Evolutionary conservation across 2,797 vertebrate genomes (phyloP).

Genomic region (Denticeps clupeoides): DNA sequence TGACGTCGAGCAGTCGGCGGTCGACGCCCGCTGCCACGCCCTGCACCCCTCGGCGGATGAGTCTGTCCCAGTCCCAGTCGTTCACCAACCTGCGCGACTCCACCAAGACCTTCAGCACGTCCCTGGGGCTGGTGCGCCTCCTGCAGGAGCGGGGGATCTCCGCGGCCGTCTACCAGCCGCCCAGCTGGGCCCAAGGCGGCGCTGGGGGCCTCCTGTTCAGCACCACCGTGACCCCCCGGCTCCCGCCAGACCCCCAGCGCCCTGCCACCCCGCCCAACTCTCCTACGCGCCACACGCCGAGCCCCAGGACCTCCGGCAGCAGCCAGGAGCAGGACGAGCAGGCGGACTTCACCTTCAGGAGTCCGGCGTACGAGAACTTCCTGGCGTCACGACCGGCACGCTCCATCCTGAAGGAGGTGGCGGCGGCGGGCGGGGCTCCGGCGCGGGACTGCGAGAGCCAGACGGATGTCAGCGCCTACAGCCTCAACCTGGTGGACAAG

Average conservation of each 20-base stretch:
- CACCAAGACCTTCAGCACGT: constrained; percentile 94
- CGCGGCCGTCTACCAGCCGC: constrained; percentile 84
- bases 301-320: too few species aligned
- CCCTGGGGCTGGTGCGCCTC: constrained; percentile 87
- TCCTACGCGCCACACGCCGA: constrained; percentile 42
- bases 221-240: constrained; percentile 47
- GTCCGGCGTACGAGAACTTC: constrained; percentile 91
- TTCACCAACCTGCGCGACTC: constrained; percentile 93
- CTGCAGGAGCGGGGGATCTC: constrained; percentile 94
- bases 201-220: constrained; percentile 60
- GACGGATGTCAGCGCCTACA: constrained; percentile 90
- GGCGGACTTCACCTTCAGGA: constrained; percentile 80
- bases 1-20: constrained; percentile 64
- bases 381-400: constrained; percentile 91
- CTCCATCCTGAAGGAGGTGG: constrained; percentile 88
- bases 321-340: constrained; percentile 35
- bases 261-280: constrained; percentile 84
- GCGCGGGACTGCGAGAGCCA: constrained; percentile 84
- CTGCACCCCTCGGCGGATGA: constrained; percentile 76
- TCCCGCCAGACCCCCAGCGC: constrained; percentile 40
- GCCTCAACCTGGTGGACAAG: constrained; percentile 93
- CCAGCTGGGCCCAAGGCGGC: constrained; percentile 67
- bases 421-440: constrained; percentile 58
- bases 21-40: constrained; percentile 78
- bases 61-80: constrained; percentile 88